Base-by-base conservation (phyloP, 37 sponge, comb jelly and placozoan genomes). In the Theonella swinhoei region DNA sequence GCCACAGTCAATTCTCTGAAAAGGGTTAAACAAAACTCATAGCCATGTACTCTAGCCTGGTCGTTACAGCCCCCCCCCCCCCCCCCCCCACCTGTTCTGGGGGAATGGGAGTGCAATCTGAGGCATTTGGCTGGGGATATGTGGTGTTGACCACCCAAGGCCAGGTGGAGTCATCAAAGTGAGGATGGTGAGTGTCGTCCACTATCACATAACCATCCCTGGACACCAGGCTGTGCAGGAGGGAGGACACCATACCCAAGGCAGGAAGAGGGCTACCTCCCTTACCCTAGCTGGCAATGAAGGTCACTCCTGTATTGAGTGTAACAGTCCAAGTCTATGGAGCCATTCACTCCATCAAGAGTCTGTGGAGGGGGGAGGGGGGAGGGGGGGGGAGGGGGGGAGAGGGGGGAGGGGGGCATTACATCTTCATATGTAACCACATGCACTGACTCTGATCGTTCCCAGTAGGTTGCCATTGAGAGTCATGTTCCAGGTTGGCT, bases 271-370 rank as follows among this genome's bases (percentile, higher is more conserved):
- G 1, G 34, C 32, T 74, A 2, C 42, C 39, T 4, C 36, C 64
- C 89, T 61, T 37, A 85, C 85, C 90, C 90, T 25, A 90, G 68
- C 24, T 75, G 71, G 38, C 90, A 90, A 71, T 90, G 90, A n/a
- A 90, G 78, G 54, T 90, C 90, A 35, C 69, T 80, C 25, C 81
- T 22, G n/a, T 41, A 9, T 59, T 90, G 88, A 3, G 79, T 64
- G 62, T 63, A 73, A 39, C 85, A 79, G 40, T 84, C 39, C 22
- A 84, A 30, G 24, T 76, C 79, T 37, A 68, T 42, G 1, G 34
- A 22, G 20, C 90, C 90, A 80, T 63, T 74, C 29, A 36, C 72
- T 19, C 90, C 81, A 85, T 90, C 90, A 22, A 90, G 81, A 29
- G 90, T 90, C 79, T 85, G 66, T 11, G 29, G 0, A 0, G 32